A percentile compares a stretch with the other conserved stretches of the same genome.
Conservation (phyloP, 2,888 invertebrate genomes). For the Cistogaster globosa region DNA sequence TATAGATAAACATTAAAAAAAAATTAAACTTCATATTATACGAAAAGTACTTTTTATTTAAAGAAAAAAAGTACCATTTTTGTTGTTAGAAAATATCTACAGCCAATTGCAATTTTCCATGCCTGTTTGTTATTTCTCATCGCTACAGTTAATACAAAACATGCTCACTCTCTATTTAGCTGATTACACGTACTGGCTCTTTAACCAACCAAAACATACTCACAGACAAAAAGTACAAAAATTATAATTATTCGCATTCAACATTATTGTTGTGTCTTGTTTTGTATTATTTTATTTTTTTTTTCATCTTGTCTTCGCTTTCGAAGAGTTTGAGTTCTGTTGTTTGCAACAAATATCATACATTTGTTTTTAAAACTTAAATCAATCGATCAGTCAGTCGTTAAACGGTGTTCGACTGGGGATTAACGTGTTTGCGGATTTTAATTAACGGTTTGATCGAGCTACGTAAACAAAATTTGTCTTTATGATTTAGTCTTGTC, state of each 20-base stretch:
- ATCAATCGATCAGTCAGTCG: slow-evolving; percentile 56
- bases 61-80: too few species aligned
- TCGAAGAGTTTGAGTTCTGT: slow-evolving; percentile 41
- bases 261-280: slow-evolving; percentile 3
- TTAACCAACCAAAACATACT: background rate
- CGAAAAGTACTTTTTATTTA: too few species aligned
- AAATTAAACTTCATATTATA: too few species aligned
- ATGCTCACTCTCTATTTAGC: background rate
- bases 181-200: background rate
- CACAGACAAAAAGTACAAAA: slow-evolving; percentile 18
- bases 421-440: slow-evolving; percentile 55
- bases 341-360: slow-evolving; percentile 53
- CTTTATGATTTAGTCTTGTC: slow-evolving; percentile 52
- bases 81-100: too few species aligned
- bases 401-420: slow-evolving; percentile 55
- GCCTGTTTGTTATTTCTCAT: background rate
- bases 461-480: slow-evolving; percentile 1
- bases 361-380: slow-evolving; percentile 24
- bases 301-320: slow-evolving; percentile 46
- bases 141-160: background rate
- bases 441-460: background rate
- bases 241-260: slow-evolving; percentile 59
- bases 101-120: too few species aligned
- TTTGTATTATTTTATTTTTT: slow-evolving; percentile 16
- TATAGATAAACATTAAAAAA: too few species aligned